phyloP scores from a whole-genome alignment of 2,888 invertebrate genomes.

The Drosophila anomalata region DNA sequence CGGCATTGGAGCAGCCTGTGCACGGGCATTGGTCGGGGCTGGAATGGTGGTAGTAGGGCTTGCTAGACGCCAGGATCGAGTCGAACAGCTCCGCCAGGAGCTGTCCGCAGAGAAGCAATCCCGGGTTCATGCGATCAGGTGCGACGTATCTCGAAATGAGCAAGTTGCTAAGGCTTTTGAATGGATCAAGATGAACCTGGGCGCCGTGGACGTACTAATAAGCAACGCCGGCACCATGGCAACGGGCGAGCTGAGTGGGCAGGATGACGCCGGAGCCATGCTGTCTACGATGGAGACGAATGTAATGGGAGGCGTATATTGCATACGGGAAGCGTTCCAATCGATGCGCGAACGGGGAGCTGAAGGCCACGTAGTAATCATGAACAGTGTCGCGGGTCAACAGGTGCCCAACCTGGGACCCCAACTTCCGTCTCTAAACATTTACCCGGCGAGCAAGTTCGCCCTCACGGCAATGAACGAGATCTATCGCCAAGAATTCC shows the following conservation, averaged over 20 bases:
- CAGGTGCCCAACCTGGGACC: conserved; percentile 81
- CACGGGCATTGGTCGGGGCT: conserved; percentile 83
- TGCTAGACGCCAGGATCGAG: conserved; percentile 84
- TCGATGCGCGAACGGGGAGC: conserved; percentile 84
- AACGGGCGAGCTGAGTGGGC: conserved; percentile 71
- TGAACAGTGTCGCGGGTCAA: conserved; percentile 84
- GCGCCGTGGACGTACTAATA: conserved; percentile 86
- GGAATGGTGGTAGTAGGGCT: conserved; percentile 86
- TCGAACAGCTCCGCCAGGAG: conserved; percentile 65
- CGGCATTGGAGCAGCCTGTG: conserved; percentile 86
- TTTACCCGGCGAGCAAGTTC: conserved; percentile 83
- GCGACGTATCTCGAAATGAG: conserved; percentile 85
- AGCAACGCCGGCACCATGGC: conserved; percentile 86
- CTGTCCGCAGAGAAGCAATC: conserved; percentile 56
- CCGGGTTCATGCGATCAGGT: conserved; percentile 74
- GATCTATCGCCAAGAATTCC: conserved; percentile 83
- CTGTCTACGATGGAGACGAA: conserved; percentile 84
- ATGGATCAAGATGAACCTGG: conserved; percentile 84
- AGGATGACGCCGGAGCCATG: conserved; percentile 72
- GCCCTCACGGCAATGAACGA: conserved; percentile 84
- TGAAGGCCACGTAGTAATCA: conserved; percentile 85
- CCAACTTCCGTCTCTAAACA: conserved; percentile 81
- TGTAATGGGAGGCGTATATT: conserved; percentile 84
- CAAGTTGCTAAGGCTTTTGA: conserved; percentile 85
- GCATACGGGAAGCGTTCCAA: conserved; percentile 85